Conservation (phyloP, 1,140 invertebrate species). For the Antheraea mylitta region DNA sequence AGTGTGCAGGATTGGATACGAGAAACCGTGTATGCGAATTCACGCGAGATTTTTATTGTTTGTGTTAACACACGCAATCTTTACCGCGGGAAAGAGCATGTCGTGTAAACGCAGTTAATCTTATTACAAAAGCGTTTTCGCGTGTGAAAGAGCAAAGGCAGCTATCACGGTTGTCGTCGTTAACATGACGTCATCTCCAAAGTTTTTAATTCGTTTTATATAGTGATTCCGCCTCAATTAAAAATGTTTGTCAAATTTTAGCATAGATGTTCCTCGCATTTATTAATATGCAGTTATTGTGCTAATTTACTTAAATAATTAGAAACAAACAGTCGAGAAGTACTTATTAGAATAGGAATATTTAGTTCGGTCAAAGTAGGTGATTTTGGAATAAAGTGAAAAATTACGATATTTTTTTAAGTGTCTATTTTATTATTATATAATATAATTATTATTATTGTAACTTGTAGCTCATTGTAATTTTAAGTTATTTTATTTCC, state of each 20-base stretch:
- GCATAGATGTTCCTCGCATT: not conserved
- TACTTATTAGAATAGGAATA: conserved; percentile 30
- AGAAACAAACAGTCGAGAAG: conserved; percentile 11
- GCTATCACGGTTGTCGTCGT: not conserved
- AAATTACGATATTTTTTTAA: conserved; percentile 29
- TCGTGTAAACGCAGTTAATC: too few species aligned
- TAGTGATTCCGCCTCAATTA: not conserved
- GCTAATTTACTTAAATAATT: not conserved
- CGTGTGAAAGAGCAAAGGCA: too few species aligned
- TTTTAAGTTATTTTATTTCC: not conserved
- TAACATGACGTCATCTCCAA: not conserved
- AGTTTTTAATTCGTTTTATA: not conserved
- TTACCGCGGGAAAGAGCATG: too few species aligned
- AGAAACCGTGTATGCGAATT: too few species aligned
- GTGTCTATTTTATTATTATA: conserved; percentile 34
- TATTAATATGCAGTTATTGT: not conserved
- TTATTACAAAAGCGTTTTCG: too few species aligned
- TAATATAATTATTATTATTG: conserved; percentile 13
- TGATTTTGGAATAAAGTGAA: conserved; percentile 18
- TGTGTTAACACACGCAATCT: too few species aligned
- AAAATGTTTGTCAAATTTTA: not conserved
- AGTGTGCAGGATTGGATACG: too few species aligned
- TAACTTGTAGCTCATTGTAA: conserved; percentile 13
- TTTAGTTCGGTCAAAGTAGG: not conserved
- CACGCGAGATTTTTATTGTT: too few species aligned